Percentiles rank a stretch among this genome's conserved stretches.
phyloP scores from a whole-genome alignment of 92 coral and sea anemone species.

The Zoanthus sansibaricus region DNA sequence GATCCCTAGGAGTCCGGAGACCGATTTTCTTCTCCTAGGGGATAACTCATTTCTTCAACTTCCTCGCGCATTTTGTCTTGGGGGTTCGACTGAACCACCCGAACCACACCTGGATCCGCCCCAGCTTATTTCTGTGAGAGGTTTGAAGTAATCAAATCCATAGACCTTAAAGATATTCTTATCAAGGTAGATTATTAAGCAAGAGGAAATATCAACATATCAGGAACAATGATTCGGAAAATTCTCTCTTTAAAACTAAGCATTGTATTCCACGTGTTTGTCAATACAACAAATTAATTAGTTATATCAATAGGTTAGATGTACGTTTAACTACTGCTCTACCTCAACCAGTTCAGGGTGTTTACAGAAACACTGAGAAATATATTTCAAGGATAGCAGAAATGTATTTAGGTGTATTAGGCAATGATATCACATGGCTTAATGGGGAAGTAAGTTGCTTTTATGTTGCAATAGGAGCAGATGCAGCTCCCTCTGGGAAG shows the following conservation, averaged over 20 bases:
- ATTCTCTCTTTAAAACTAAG: constrained; percentile 29
- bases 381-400: constrained; percentile 64
- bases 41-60: no score
- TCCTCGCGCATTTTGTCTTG: no score
- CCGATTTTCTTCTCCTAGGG: no score
- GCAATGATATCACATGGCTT: constrained; percentile 59
- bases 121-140: no score
- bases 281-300: constrained; percentile 60
- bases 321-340: constrained; percentile 61
- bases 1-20: no score
- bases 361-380: constrained; percentile 69
- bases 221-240: constrained; percentile 66
- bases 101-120: no score
- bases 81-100: no score
- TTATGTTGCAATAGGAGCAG: constrained; percentile 62
- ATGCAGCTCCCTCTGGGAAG: constrained; percentile 72
- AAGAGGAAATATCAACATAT: constrained; percentile 74
- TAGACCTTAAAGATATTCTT: no score
- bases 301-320: constrained; percentile 51
- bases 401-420: constrained; percentile 56
- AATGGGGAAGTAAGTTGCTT: constrained; percentile 59
- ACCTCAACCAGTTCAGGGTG: constrained; percentile 66
- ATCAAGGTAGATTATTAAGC: constrained; percentile 69
- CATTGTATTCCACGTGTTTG: constrained; percentile 11
- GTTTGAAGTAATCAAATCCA: no score